phyloP scores from a whole-genome alignment of 2,797 vertebrate species.

The Eutrigla gurnardus region DNA sequence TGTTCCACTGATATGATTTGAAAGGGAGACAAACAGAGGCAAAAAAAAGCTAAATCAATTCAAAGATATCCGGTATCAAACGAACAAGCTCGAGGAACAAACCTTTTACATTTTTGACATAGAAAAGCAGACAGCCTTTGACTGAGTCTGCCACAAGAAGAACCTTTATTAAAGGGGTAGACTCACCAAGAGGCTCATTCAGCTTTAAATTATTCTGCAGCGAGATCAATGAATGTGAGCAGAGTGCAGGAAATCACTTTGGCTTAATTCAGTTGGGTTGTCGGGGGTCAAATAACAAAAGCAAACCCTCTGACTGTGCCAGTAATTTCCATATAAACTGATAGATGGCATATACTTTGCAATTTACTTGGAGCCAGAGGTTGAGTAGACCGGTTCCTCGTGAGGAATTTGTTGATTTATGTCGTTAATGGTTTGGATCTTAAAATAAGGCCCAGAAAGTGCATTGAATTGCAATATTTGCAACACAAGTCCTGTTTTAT shows the following conservation, averaged over 20 bases:
- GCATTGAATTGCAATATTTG: slow-evolving; percentile 43
- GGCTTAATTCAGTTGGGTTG: slow-evolving; percentile 42
- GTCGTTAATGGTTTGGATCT: slow-evolving; percentile 14
- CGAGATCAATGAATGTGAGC: slow-evolving; percentile 60
- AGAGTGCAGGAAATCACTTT: slow-evolving; percentile 59
- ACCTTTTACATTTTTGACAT: slow-evolving; percentile 16
- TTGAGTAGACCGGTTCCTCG: slow-evolving; percentile 1
- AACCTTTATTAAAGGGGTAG: slow-evolving; percentile 47
- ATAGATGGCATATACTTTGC: not conserved
- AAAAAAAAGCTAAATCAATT: slow-evolving; percentile 7
- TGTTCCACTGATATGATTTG: not conserved
- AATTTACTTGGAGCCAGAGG: slow-evolving; percentile 12
- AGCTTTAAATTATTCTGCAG: slow-evolving; percentile 65
- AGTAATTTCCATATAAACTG: slow-evolving; percentile 34
- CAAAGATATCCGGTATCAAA: slow-evolving; percentile 15
- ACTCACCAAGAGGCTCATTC: slow-evolving; percentile 57
- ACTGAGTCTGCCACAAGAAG: slow-evolving; percentile 35
- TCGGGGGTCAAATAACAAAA: slow-evolving; percentile 41
- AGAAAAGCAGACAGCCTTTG: slow-evolving; percentile 23
- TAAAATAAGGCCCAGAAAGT: slow-evolving; percentile 27
- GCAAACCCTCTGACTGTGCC: slow-evolving; percentile 25
- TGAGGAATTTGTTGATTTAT: slow-evolving; percentile 31
- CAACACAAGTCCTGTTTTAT: slow-evolving; percentile 41
- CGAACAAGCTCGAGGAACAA: slow-evolving; percentile 2
- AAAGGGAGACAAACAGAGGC: not conserved